phyloP scores from a whole-genome alignment of 2,888 invertebrate genomes.

The Deilephila porcellus region DNA sequence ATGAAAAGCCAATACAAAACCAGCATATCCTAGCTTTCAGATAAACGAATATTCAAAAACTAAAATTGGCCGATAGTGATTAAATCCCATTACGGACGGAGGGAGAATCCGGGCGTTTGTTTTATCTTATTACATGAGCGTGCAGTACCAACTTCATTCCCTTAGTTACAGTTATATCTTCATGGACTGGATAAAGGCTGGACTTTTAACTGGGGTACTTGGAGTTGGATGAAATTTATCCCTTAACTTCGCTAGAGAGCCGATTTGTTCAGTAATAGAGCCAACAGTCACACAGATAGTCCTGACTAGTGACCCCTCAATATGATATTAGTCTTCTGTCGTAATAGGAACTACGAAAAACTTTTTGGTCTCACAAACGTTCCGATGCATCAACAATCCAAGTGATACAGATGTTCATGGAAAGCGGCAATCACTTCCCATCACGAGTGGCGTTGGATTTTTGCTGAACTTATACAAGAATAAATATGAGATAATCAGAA shows the following conservation, averaged over 20 bases:
- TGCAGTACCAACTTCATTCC: conserved; percentile 1
- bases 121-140: conserved; percentile 14
- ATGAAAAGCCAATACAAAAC: not conserved
- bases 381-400: too few species aligned
- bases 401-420: too few species aligned
- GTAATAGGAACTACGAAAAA: too few species aligned
- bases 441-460: too few species aligned
- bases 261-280: not conserved
- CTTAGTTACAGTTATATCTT: not conserved
- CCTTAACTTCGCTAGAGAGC: not conserved
- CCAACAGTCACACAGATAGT: not conserved
- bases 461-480: not conserved
- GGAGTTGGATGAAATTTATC: not conserved
- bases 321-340: too few species aligned
- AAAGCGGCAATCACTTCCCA: too few species aligned
- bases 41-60: not conserved
- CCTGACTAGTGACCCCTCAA: too few species aligned
- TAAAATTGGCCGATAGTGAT: not conserved
- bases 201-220: not conserved
- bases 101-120: not conserved
- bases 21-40: not conserved
- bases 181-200: not conserved
- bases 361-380: too few species aligned
- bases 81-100: not conserved
- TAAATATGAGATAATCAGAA: not conserved